Evolutionary conservation across 2,888 invertebrate genomes (phyloP).

Genomic region (Tolmerus cingulatus): DNA sequence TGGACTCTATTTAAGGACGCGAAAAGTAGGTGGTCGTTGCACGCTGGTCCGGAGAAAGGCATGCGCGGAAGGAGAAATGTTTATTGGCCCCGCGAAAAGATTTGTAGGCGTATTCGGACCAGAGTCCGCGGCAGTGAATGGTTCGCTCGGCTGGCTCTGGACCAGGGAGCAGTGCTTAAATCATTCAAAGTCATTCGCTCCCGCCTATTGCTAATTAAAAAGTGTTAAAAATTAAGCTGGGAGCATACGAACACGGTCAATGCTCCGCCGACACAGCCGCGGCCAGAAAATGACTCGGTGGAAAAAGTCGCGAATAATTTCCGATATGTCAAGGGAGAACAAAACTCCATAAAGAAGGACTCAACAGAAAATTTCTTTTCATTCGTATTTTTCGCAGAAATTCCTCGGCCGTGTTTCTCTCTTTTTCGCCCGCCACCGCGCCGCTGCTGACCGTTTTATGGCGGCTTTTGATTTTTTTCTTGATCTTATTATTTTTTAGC

Average conservation of each 20-base stretch:
- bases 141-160: background rate
- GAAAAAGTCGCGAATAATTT: slow-evolving; percentile 40
- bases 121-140: background rate
- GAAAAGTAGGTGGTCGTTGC: background rate
- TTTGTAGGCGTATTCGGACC: slow-evolving; percentile 1
- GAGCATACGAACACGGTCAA: slow-evolving; percentile 19
- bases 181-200: slow-evolving; percentile 28
- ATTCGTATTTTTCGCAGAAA: slow-evolving; percentile 32
- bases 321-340: slow-evolving; percentile 40
- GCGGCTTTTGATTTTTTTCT: slow-evolving; percentile 17
- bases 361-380: slow-evolving; percentile 22
- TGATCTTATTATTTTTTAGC: slow-evolving; percentile 37
- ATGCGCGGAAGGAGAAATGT: background rate
- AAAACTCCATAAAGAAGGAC: slow-evolving; percentile 42
- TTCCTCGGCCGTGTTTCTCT: slow-evolving; percentile 13
- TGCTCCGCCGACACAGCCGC: background rate
- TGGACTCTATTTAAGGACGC: background rate
- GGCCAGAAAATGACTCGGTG: slow-evolving; percentile 16
- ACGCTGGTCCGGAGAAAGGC: background rate
- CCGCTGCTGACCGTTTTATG: background rate
- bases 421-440: background rate
- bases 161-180: slow-evolving; percentile 16
- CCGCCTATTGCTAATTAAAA: slow-evolving; percentile 42
- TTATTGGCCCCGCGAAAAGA: background rate
- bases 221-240: slow-evolving; percentile 38